A percentile compares a stretch with the other conserved stretches of the same genome.
Evolutionary conservation across 2,113 vertebrate species (phyloP).

Genomic region (Toxotes jaculatrix): DNA sequence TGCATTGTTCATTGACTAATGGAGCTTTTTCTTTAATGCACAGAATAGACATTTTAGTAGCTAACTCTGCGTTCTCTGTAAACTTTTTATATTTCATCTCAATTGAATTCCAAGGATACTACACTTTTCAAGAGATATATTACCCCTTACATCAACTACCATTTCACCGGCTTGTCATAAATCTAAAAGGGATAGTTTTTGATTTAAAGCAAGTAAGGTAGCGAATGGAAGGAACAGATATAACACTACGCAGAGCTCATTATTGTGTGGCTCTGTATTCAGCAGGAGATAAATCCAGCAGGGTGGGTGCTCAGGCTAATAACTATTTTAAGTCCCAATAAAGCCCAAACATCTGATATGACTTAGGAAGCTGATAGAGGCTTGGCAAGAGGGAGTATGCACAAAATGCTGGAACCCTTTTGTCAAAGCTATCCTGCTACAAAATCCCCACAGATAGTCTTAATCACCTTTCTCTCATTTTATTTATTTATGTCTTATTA

Average conservation of each 20-base stretch:
- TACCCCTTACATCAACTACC: slow-evolving; percentile 28
- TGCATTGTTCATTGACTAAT: slow-evolving; percentile 27
- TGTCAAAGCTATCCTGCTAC: slow-evolving; percentile 55
- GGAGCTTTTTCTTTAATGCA: slow-evolving; percentile 46
- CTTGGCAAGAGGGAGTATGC: slow-evolving; percentile 47
- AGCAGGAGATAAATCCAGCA: slow-evolving; percentile 58
- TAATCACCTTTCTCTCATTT: slow-evolving; percentile 73
- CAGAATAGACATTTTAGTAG: slow-evolving; percentile 34
- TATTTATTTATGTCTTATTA: slow-evolving; percentile 74
- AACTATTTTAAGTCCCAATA: slow-evolving; percentile 74
- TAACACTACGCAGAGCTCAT: slow-evolving; percentile 42
- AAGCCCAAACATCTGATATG: slow-evolving; percentile 76
- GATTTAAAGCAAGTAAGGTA: slow-evolving; percentile 32
- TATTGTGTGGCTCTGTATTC: slow-evolving; percentile 57
- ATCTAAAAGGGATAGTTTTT: slow-evolving; percentile 34
- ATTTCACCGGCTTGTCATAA: slow-evolving; percentile 39
- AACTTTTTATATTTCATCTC: slow-evolving; percentile 31
- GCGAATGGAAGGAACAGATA: slow-evolving; percentile 51
- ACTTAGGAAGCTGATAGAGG: slow-evolving; percentile 69
- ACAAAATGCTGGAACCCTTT: slow-evolving; percentile 61
- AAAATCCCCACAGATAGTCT: slow-evolving; percentile 61
- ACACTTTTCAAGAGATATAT: slow-evolving; percentile 38
- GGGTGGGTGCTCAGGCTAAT: slow-evolving; percentile 65
- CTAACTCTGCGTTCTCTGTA: slow-evolving; percentile 15
- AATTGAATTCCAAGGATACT: slow-evolving; percentile 34